Evolutionary conservation across 2,113 vertebrate species (phyloP), one percentile per base, ranked within the genome.

Genomic region (Vulpes lagopus): DNA sequence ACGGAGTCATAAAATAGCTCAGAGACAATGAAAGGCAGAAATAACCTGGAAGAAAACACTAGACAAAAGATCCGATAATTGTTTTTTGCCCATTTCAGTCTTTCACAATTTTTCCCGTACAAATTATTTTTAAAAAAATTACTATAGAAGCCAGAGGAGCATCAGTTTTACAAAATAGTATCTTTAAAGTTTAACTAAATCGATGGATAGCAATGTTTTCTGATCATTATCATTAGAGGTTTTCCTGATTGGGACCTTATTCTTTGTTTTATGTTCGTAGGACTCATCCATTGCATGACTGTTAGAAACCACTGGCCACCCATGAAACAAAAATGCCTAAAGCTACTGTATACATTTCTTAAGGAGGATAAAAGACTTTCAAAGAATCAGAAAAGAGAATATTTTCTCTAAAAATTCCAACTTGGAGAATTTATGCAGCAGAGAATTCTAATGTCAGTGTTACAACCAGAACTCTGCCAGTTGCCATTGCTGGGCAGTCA

Each of bases 1-100:
- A 59, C 32, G 51, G 15, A 84, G 11, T 51, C 78, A 12, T 78
- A 93, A 96, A 97, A 85, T 22, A 90, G 51, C 30, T 94, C 65
- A 85, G 94, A 96, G 64, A 69, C 8, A 64, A 93, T 81, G 55
- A 91, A 91, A 95, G 5, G 17, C n/a, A 73, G 35, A 49, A 62
- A 57, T 60, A 94, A 89, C 23, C 20, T 11, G 71, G 9, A 92
- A 60, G 3, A 6, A 11, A 57, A n/a, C 6, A 91, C 11, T 27
- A 69, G 20, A 49, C 8, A 73, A 19, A 8, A 65, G 53, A 74
- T 2, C 30, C 4, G 38, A 60, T 38, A 35, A 73, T 62, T 53
- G 35, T 43, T 57, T 57, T 73, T 76, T 71, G 19, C 7, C 60
- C 25, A 71, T 32, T 88, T 91, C 14, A 88, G 22, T 80, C 59